phyloP scores from a whole-genome alignment of 2,888 invertebrate species.

The Parnassius orleans region DNA sequence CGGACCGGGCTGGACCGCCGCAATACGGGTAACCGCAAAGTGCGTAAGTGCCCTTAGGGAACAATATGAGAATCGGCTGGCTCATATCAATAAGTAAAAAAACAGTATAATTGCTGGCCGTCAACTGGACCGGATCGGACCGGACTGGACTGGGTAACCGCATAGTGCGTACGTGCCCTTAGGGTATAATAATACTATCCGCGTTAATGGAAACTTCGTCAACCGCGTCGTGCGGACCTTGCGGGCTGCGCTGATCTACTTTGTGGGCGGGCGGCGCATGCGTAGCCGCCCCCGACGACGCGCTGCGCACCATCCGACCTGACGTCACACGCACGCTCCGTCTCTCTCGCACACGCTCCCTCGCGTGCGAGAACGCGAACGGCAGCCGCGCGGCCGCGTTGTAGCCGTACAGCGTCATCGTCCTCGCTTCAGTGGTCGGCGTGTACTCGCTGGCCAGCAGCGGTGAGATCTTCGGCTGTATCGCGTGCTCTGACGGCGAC shows the following conservation, averaged over 20 bases:
- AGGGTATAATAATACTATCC: neutral
- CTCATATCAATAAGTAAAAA: too few relatives aligned
- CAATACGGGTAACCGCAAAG: too few relatives aligned
- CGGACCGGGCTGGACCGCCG: too few relatives aligned
- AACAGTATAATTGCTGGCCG: too few relatives aligned
- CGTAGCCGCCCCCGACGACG: conserved; percentile 73
- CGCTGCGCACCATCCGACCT: conserved; percentile 80
- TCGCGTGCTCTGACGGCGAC: conserved; percentile 53
- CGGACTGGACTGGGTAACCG: too few relatives aligned
- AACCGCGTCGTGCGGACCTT: conserved; percentile 59
- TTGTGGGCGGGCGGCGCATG: conserved; percentile 63
- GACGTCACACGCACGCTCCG: conserved; percentile 50
- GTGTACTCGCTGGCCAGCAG: conserved; percentile 61
- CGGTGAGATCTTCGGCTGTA: conserved; percentile 75
- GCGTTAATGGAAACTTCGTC: conserved; percentile 18
- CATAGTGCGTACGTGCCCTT: too few relatives aligned
- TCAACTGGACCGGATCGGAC: too few relatives aligned
- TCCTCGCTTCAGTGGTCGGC: conserved; percentile 63
- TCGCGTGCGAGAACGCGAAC: conserved; percentile 72
- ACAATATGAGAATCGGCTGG: too few relatives aligned
- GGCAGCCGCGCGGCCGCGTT: conserved; percentile 75
- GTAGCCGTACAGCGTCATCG: conserved; percentile 77
- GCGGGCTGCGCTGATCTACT: conserved; percentile 61
- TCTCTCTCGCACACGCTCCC: conserved; percentile 46
- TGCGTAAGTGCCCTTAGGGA: too few relatives aligned